A percentile compares a stretch with the other conserved stretches of the same genome.
Evolutionary conservation across 2,797 vertebrate genomes (phyloP).

Genomic region (Acanthiza pusilla): DNA sequence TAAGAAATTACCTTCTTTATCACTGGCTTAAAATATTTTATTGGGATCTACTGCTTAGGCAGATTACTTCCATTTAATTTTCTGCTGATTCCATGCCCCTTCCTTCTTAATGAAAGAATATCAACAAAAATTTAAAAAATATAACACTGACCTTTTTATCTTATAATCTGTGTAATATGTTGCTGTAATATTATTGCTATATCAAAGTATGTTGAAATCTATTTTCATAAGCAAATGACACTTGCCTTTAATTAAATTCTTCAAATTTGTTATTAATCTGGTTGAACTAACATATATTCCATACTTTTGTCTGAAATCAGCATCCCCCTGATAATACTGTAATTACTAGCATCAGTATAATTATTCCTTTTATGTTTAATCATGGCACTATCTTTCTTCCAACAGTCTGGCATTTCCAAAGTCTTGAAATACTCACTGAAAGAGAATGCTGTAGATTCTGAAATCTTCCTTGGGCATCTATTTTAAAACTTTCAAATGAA

Average conservation of each 20-base stretch:
- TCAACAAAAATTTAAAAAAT: neutral
- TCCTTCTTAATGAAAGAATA: neutral
- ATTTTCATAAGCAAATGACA: neutral
- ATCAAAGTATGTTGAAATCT: neutral
- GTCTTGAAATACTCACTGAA: neutral
- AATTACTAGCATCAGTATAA: neutral
- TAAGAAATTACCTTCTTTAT: neutral
- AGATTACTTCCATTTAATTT: neutral
- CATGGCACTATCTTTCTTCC: neutral
- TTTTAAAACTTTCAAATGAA: neutral
- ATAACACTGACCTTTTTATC: neutral
- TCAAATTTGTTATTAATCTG: neutral
- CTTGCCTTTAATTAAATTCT: neutral
- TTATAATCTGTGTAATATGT: neutral
- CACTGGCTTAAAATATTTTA: neutral
- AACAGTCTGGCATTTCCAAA: neutral
- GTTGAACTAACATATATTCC: neutral
- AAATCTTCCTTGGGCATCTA: neutral
- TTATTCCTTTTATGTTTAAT: rapidly evolving
- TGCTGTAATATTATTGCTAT: neutral
- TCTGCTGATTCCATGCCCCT: neutral
- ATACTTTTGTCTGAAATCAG: neutral
- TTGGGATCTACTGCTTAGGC: neutral
- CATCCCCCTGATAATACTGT: neutral
- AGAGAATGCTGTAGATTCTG: neutral